A percentile compares a stretch with the other conserved stretches of the same genome.
phyloP scores from a whole-genome alignment of 2,113 vertebrate genomes.

The Trichechus manatus region DNA sequence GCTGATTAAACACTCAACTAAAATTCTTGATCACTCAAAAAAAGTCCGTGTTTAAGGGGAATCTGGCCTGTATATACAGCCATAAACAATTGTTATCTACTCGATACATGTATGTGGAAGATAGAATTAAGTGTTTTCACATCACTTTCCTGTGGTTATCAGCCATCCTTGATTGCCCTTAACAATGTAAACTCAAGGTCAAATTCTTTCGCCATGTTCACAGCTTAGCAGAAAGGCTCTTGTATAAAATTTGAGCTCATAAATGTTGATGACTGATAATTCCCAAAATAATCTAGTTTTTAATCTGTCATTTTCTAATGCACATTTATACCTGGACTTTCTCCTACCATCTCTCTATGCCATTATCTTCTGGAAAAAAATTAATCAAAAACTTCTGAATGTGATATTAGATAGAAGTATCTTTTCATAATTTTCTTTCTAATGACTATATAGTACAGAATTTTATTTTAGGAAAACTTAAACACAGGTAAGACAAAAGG shows the following conservation, averaged over 20 bases:
- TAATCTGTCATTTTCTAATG: constrained; percentile 2
- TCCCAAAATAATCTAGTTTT: constrained; percentile 15
- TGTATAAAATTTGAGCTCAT: constrained; percentile 34
- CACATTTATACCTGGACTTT: not conserved
- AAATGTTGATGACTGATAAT: not conserved
- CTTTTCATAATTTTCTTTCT: constrained; percentile 18
- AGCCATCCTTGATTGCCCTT: not conserved
- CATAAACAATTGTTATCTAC: not conserved
- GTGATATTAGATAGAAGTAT: not conserved
- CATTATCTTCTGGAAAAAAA: not conserved
- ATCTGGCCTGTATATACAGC: not conserved
- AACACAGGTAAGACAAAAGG: not conserved
- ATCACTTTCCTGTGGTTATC: constrained; percentile 16
- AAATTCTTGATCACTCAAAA: constrained; percentile 30
- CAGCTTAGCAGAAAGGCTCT: not conserved
- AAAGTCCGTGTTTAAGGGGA: constrained; percentile 20
- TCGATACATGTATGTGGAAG: not conserved
- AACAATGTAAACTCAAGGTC: constrained; percentile 1
- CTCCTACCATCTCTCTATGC: not conserved
- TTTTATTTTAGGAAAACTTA: constrained; percentile 55
- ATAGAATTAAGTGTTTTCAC: not conserved
- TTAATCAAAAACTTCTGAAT: not conserved
- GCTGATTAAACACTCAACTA: constrained; percentile 23
- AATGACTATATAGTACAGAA: constrained; percentile 13
- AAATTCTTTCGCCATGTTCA: not conserved